A percentile compares a stretch with the other conserved stretches of the same genome.
Conservation (phyloP, 2,888 invertebrate species). For the Volucella inanis region DNA sequence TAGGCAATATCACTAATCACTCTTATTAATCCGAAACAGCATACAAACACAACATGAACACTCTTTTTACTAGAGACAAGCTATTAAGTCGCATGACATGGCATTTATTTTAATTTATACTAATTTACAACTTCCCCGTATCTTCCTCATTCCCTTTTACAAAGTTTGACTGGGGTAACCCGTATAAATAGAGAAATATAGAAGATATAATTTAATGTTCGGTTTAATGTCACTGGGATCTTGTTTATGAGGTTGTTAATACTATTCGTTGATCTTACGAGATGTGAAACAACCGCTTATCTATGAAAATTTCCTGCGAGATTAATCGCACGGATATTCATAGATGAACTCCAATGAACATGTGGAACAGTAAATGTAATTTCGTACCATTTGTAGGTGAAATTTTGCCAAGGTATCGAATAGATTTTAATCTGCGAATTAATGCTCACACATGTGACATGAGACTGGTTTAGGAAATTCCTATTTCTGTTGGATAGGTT, state of each 20-base stretch:
- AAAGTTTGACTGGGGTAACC: too few relatives aligned
- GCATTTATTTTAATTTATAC: constrained; percentile 40
- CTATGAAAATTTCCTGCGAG: background rate
- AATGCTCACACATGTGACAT: too few relatives aligned
- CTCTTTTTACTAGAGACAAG: background rate
- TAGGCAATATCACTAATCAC: constrained; percentile 13
- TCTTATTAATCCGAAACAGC: constrained; percentile 10
- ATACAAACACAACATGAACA: background rate
- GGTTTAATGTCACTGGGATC: constrained; percentile 9
- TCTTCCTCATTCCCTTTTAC: too few relatives aligned
- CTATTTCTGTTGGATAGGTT: too few relatives aligned
- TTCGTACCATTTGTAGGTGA: too few relatives aligned
- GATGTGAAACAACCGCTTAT: constrained; percentile 11
- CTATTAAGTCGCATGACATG: constrained; percentile 32
- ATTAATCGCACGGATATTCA: background rate
- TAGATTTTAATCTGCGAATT: too few relatives aligned
- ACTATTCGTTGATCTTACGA: constrained; percentile 6
- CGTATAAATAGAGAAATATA: background rate
- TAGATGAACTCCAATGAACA: background rate
- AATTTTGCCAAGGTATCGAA: too few relatives aligned
- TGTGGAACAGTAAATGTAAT: too few relatives aligned
- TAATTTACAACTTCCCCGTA: constrained; percentile 31
- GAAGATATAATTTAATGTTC: constrained; percentile 28
- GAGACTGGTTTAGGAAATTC: too few relatives aligned
- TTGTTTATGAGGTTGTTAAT: constrained; percentile 21